Conservation (phyloP, 2,797 vertebrate genomes). For the Lepilemur ruficaudatus region DNA sequence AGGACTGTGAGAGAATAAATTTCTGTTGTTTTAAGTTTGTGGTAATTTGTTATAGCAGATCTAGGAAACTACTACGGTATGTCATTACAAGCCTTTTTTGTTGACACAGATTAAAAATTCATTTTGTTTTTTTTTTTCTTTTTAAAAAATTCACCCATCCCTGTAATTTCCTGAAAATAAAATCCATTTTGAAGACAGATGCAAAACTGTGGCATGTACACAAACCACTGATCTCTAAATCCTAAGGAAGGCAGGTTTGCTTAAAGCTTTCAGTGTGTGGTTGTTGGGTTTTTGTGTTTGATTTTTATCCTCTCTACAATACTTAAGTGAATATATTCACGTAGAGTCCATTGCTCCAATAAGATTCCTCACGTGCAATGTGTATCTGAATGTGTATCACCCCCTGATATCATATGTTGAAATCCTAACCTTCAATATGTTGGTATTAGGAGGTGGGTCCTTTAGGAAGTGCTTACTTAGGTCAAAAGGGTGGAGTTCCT, state of each 20-base stretch:
- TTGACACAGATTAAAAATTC: not conserved
- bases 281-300: not conserved
- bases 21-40: not conserved
- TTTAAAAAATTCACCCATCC: not conserved
- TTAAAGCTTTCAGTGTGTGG: not conserved
- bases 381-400: not conserved
- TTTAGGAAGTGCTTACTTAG: not conserved
- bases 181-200: conserved; percentile 26
- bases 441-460: not conserved
- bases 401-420: not conserved
- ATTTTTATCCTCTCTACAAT: conserved; percentile 7
- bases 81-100: not conserved
- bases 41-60: not conserved
- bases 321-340: not conserved
- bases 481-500: not conserved
- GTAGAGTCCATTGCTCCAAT: not conserved
- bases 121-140: not conserved
- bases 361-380: not conserved
- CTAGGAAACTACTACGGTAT: not conserved
- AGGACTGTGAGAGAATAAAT: not conserved
- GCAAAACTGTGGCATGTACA: not conserved
- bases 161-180: not conserved
- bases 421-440: not conserved
- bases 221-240: not conserved
- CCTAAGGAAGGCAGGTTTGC: not conserved